Base-by-base conservation (phyloP, 2,113 vertebrate genomes). In the Rhabdornis inornatus region DNA sequence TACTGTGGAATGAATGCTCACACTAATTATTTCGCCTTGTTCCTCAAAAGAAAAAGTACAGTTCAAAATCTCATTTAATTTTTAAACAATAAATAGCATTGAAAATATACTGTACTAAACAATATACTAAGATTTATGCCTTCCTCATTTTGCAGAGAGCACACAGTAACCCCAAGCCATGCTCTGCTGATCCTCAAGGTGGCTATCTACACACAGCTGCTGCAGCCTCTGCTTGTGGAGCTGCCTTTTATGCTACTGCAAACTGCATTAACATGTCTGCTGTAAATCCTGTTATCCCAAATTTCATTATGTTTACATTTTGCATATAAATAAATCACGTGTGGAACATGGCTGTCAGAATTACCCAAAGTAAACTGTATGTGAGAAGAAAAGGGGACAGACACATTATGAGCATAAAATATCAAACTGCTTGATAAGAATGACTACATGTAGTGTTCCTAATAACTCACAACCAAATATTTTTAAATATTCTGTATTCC, bases 161-260 rank as follows among this genome's bases (percentile, higher is more conserved):
- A 18, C 3, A 0, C 7, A 8, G 33, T 40, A 53, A 55, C 4
- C 11, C 27, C n/a, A 4, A 50, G 92, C 44, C 55, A 83, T 96
- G 59, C 85, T 52, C 71, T 44, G 85, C 47, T 59, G 4, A 35
- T 88, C 94, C 96, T 96, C 92, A 69, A 86, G 95, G 90, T 96
- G 95, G 96, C 96, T 86, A 86, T 78, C 96, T 91, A 35, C 3
- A 3, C 95, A 64, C 87, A 61, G 87, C 80, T 49, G 93, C 59
- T 65, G 84, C 57, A 3, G 53, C 50, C 68, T 77, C 70, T 0
- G 0, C 25, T 23, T 33, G 7, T 9, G 45, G 42, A 42, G 53
- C 61, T 82, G 65, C 70, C 25, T 76, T 49, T 45, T 33, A 6
- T 27, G 28, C 53, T 39, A 3, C 74, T 57, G 14, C 57, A 65